Evolutionary conservation across 1,140 invertebrate genomes (phyloP).

Genomic region (Sinonovacula constricta): DNA sequence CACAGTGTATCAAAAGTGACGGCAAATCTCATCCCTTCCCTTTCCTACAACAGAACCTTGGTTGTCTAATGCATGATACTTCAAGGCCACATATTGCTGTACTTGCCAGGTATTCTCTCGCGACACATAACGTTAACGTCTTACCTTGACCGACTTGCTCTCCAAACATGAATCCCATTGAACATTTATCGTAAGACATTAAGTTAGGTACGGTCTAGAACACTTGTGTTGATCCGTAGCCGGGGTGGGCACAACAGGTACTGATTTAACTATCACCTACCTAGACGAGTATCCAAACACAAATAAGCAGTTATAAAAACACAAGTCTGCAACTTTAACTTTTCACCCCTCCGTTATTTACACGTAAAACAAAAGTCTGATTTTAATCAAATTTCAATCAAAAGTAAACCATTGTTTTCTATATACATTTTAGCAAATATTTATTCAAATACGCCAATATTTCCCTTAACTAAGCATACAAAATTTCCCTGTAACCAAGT

Average conservation of each 20-base stretch:
- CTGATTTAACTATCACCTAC: not conserved
- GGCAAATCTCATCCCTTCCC: too few species aligned
- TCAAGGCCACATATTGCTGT: constrained; percentile 4
- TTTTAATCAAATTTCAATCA: not conserved
- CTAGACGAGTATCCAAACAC: too few species aligned
- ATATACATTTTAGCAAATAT: not conserved
- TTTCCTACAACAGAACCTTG: not conserved
- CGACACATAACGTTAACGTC: not conserved
- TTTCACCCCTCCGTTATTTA: too few species aligned
- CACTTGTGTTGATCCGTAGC: not conserved
- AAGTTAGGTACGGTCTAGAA: not conserved
- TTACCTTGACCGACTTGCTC: not conserved
- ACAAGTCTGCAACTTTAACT: too few species aligned
- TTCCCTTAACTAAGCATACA: not conserved
- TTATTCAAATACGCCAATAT: not conserved
- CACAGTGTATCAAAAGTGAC: too few species aligned
- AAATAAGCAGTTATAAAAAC: too few species aligned
- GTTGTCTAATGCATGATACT: constrained; percentile 1
- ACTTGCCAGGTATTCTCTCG: not conserved
- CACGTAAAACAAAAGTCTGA: not conserved
- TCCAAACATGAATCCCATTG: constrained; percentile 10
- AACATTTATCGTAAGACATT: not conserved
- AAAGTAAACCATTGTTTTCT: not conserved
- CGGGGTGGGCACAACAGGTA: constrained; percentile 2
- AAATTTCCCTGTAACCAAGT: not conserved